phyloP scores from a whole-genome alignment of 1,140 invertebrate species.

The Homalodisca vitripennis region DNA sequence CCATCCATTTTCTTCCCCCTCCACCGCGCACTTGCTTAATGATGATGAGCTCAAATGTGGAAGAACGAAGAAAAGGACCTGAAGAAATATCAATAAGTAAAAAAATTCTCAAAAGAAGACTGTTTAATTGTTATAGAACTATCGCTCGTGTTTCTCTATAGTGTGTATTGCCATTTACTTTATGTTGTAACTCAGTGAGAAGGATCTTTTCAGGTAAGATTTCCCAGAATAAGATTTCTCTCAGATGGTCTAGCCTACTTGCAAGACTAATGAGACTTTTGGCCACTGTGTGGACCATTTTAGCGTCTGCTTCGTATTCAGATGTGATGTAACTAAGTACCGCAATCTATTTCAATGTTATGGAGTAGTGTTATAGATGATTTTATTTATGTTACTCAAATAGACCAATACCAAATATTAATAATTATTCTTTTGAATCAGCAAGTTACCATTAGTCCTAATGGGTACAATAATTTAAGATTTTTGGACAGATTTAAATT shows the following conservation, averaged over 20 bases:
- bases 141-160: not conserved
- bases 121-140: not conserved
- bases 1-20: conserved; percentile 23
- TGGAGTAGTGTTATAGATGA: too few relatives aligned
- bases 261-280: conserved; percentile 9
- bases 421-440: not conserved
- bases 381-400: not conserved
- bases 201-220: conserved; percentile 16
- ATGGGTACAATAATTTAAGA: too few relatives aligned
- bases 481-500: too few relatives aligned
- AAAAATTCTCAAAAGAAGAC: not conserved
- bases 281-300: not conserved
- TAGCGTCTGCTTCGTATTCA: not conserved
- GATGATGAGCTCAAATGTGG: conserved; percentile 26
- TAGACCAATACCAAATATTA: not conserved
- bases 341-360: too few relatives aligned
- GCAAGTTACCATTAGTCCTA: too few relatives aligned
- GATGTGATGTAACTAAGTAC: too few relatives aligned
- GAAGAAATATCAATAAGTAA: conserved; percentile 25
- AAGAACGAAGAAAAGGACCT: conserved; percentile 21
- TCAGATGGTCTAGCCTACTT: conserved; percentile 24
- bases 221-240: not conserved
- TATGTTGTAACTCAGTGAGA: not conserved
- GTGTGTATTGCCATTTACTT: not conserved
- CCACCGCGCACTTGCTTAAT: conserved; percentile 23